Percentiles rank a stretch among this genome's conserved stretches.
phyloP scores from a whole-genome alignment of 2,797 vertebrate species.

The Anniella stebbinsi region DNA sequence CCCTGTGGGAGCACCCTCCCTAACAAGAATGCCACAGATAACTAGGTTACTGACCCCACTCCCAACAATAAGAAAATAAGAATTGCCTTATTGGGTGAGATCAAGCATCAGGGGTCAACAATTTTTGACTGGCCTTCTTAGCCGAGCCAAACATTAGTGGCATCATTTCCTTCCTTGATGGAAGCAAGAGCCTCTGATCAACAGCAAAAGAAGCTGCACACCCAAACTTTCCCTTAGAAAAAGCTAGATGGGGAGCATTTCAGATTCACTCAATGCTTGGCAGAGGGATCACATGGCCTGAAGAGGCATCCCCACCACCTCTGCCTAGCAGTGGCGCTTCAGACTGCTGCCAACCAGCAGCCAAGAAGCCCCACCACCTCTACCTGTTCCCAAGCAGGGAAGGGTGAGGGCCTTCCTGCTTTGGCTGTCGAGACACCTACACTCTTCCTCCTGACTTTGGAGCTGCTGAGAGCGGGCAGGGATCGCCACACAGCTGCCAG shows the following conservation, averaged over 20 bases:
- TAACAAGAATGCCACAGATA: background rate
- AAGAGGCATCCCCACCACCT: background rate
- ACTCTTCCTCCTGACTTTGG: background rate
- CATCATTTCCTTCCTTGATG: background rate
- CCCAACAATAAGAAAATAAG: background rate
- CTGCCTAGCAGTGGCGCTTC: background rate
- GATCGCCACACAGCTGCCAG: background rate
- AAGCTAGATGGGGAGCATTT: background rate
- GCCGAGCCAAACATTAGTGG: background rate
- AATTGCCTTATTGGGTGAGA: background rate
- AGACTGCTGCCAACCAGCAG: background rate
- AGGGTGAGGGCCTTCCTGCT: background rate
- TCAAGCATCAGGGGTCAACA: background rate
- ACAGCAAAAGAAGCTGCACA: background rate
- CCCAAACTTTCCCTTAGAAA: background rate
- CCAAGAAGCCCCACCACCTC: background rate
- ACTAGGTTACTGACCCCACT: background rate
- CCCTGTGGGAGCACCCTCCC: background rate
- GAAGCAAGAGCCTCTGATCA: background rate
- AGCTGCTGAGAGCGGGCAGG: background rate
- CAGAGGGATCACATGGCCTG: background rate
- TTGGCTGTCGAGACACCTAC: background rate
- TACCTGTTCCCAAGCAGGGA: background rate
- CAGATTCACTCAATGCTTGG: too few species aligned
- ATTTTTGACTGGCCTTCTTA: background rate